Base-by-base conservation (phyloP, 1,140 invertebrate genomes). In the Lordiphosa stackelbergi region DNA sequence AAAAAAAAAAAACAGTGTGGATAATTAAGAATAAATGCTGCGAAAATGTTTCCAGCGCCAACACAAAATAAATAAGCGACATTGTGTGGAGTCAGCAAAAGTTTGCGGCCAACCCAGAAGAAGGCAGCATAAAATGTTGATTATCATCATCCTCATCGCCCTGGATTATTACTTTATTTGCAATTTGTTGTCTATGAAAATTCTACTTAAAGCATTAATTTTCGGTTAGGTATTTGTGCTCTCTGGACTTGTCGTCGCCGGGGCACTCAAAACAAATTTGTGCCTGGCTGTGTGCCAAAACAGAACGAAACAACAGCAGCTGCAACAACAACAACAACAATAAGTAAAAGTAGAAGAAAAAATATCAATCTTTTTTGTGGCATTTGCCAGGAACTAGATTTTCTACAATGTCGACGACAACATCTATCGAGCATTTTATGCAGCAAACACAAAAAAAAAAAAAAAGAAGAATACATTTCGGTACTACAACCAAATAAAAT, bases 321-420 rank as follows among this genome's bases (percentile, higher is more conserved):
- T 62, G 57, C 63, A 66, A 62, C 46, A 66, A 63, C 63, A 66
- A 62, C 46, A 66, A 63, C 58, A 81, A 73, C 73, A 77, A 48
- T 31, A 48, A 62, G 55, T 46, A 47, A 48, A 42, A 34, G 48
- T 46, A 22, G 34, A 42, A 48, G 38, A 53, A 52, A 60, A 68
- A 77, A 79, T 73, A 73, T 79, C 69, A 66, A 79, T 78, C 74
- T 78, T 78, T 78, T 78, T 65, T 78, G 60, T 78, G 69, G 69
- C 69, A 78, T 73, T 77, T 77, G 68, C 59, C 64, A 69, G 73
- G 73, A 77, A 72, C 69, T 69, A 77, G 68, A 77, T 74, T 74
- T 69, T 42, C 61, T 48, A 60, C 56, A 53, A 60, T 41, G 36
- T 48, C 47, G 40, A 43, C 62, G 62, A 68, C 73, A 59, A 74